These are phyloP conservation scores for Eulemur mongoz DNA, from an alignment of 2,797 vertebrate species.

Conservation along the genomic window DNA sequence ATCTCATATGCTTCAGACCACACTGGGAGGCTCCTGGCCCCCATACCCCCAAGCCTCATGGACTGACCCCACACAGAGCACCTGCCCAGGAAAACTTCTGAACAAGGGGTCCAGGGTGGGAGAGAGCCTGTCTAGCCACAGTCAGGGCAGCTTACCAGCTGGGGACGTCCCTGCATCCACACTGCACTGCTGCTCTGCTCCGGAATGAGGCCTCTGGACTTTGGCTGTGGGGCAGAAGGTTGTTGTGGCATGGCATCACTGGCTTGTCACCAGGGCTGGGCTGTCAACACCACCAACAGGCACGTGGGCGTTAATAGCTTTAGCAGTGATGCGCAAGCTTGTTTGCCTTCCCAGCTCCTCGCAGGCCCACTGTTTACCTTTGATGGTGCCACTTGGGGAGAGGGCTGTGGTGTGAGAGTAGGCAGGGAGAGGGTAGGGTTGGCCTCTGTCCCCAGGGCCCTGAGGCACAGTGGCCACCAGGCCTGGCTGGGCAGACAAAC, in stretches of 20 bases:
- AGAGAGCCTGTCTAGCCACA: not conserved
- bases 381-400: not conserved
- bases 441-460: not conserved
- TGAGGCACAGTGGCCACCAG: not conserved
- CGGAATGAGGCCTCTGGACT: not conserved
- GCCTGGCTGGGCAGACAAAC: not conserved
- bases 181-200: not conserved
- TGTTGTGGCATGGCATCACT: not conserved
- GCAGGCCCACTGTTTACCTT: constrained; percentile 2
- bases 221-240: not conserved
- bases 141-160: not conserved
- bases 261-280: not conserved
- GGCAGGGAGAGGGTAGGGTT: not conserved
- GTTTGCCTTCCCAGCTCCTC: not conserved
- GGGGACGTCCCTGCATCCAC: not conserved
- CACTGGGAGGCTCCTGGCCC: not conserved
- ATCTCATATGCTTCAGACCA: not conserved
- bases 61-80: not conserved
- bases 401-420: not conserved
- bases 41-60: not conserved
- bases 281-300: not conserved
- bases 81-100: not conserved
- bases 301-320: constrained; percentile 16
- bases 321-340: not conserved
- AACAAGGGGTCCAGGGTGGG: not conserved